Percentiles rank a stretch among this genome's conserved stretches.
Evolutionary conservation across 2,797 vertebrate species (phyloP).

Genomic region (Diglossa cyanea): DNA sequence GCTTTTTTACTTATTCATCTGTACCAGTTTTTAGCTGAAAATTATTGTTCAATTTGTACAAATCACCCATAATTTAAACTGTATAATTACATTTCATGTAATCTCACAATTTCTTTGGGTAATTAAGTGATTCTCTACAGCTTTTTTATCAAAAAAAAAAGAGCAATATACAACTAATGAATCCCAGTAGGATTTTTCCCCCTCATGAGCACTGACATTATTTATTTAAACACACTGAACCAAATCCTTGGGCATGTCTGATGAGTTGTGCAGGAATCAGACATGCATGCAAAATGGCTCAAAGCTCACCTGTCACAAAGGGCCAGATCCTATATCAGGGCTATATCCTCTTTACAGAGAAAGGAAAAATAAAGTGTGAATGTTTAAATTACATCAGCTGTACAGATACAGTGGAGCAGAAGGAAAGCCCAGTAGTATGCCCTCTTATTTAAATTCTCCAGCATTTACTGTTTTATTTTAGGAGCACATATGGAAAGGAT

Average conservation of each 20-base stretch:
- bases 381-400: background rate
- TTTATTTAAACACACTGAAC: constrained; percentile 54
- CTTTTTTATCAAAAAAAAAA: constrained; percentile 58
- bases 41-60: constrained; percentile 60
- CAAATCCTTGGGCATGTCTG: background rate
- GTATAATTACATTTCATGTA: constrained; percentile 66
- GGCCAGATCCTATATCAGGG: background rate
- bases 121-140: constrained; percentile 62
- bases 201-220: constrained; percentile 53
- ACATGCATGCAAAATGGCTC: background rate
- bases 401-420: background rate
- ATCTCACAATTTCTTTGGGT: constrained; percentile 55
- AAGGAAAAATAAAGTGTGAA: background rate
- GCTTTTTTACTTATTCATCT: constrained; percentile 67
- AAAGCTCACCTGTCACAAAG: background rate
- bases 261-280: background rate
- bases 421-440: background rate
- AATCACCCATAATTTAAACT: constrained; percentile 56
- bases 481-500: background rate
- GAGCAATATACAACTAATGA: constrained; percentile 64
- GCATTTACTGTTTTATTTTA: background rate
- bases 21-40: constrained; percentile 61
- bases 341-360: background rate
- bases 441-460: constrained; percentile 4
- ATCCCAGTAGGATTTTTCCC: constrained; percentile 22